Percentiles rank a stretch among this genome's conserved stretches.
phyloP scores from a whole-genome alignment of 2,888 invertebrate genomes.

The Papilio protenor region DNA sequence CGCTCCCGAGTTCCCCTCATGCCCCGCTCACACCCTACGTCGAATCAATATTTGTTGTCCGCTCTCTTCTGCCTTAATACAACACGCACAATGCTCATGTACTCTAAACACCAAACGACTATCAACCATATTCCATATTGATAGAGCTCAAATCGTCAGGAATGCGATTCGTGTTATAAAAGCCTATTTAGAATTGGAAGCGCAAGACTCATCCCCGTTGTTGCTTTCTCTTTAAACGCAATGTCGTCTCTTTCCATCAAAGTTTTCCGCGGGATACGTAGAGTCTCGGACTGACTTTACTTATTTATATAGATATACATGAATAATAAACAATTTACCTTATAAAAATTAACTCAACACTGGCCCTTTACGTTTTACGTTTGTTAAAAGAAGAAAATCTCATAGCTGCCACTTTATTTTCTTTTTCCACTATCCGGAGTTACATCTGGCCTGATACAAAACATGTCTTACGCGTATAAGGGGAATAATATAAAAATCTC shows the following conservation, averaged over 20 bases:
- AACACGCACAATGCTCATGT: conserved; percentile 81
- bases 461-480: conserved; percentile 55
- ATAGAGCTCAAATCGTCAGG: conserved; percentile 46
- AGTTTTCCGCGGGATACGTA: conserved; percentile 73
- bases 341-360: background rate
- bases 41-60: conserved; percentile 85
- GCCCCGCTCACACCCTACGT: conserved; percentile 63
- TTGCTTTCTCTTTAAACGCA: conserved; percentile 76
- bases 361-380: background rate
- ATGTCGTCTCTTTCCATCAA: conserved; percentile 78
- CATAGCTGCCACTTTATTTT: background rate
- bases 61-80: conserved; percentile 83
- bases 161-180: conserved; percentile 48
- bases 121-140: conserved; percentile 10
- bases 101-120: conserved; percentile 46
- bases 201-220: conserved; percentile 74
- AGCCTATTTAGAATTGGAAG: conserved; percentile 51
- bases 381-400: background rate
- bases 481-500: conserved; percentile 79
- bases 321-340: background rate
- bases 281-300: conserved; percentile 52
- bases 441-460: background rate
- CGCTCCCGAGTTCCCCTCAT: conserved; percentile 45
- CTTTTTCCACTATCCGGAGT: background rate
- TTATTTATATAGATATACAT: conserved; percentile 44